phyloP scores from a whole-genome alignment of 2,113 vertebrate species.

The Psilopogon haemacephalus region DNA sequence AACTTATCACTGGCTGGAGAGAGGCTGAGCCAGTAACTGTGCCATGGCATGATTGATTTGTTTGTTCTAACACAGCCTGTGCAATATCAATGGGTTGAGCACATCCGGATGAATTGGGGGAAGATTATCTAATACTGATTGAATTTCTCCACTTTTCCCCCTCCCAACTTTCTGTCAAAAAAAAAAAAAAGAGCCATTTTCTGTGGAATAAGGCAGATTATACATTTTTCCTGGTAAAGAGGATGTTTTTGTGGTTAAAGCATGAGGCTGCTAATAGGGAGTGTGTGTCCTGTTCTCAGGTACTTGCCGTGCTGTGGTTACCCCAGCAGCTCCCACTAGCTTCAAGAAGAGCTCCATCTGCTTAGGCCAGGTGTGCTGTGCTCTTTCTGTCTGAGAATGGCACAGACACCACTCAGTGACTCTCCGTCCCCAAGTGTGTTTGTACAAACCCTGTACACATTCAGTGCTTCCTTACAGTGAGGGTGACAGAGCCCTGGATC shows the following conservation, averaged over 20 bases:
- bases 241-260: background rate
- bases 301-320: background rate
- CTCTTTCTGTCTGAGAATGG: background rate
- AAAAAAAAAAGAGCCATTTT: background rate
- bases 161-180: too few species aligned
- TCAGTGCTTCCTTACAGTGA: too few species aligned
- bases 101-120: constrained; percentile 45
- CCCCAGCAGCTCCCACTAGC: background rate
- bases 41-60: constrained; percentile 48
- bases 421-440: background rate
- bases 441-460: too few species aligned
- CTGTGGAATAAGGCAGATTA: constrained; percentile 36
- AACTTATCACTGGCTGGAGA: constrained; percentile 58
- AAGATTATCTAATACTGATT: constrained; percentile 57
- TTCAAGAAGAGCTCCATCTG: background rate
- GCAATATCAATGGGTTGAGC: constrained; percentile 64
- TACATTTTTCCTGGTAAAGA: background rate
- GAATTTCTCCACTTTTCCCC: background rate
- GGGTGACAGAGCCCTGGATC: too few species aligned
- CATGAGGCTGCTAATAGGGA: background rate
- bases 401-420: background rate
- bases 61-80: constrained; percentile 61
- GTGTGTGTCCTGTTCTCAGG: background rate
- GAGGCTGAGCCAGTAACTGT: constrained; percentile 48
- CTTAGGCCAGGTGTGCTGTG: background rate